These are phyloP conservation scores for Lytechinus variegatus DNA, from an alignment of 35 echinoderm and acorn worm species.

Conservation along the genomic window DNA sequence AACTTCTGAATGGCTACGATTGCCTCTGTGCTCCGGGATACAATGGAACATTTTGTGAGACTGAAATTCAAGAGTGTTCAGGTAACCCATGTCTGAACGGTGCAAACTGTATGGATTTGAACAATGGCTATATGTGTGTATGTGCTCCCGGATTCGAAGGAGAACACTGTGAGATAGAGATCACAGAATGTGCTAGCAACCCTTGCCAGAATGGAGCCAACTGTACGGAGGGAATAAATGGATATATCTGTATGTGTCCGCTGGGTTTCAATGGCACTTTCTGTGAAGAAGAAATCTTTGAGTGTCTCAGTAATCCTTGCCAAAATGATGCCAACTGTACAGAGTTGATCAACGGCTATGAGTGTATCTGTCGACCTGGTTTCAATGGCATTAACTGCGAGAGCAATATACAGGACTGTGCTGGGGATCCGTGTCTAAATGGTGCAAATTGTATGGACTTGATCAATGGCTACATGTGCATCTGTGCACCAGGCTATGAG, in stretches of 20 bases:
- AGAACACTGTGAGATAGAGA: conserved; percentile 42
- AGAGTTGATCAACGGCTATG: conserved; percentile 46
- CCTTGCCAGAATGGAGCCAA: conserved; percentile 75
- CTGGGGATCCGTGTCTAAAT: too few relatives aligned
- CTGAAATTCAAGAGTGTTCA: conserved; percentile 37
- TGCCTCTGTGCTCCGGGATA: conserved; percentile 19
- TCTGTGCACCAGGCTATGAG: conserved; percentile 24
- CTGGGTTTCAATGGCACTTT: conserved; percentile 52
- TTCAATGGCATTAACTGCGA: conserved; percentile 50
- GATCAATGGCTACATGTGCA: neutral
- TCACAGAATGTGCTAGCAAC: conserved; percentile 38
- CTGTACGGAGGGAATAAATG: conserved; percentile 39
- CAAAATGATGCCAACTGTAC: conserved; percentile 37
- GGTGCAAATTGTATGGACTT: neutral
- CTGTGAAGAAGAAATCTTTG: conserved; percentile 53
- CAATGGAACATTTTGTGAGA: neutral
- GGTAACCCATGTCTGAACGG: conserved; percentile 60
- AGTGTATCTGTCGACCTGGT: conserved; percentile 38
- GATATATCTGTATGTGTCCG: conserved; percentile 71
- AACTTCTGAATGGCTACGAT: neutral
- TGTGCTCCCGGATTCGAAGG: conserved; percentile 58
- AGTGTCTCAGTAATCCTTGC: conserved; percentile 64
- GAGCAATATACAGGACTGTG: neutral
- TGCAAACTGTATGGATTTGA: conserved; percentile 51
- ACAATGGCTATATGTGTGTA: conserved; percentile 28